A percentile compares a stretch with the other conserved stretches of the same genome.
Evolutionary conservation across 2,113 vertebrate genomes (phyloP).

Genomic region (Hippocampus comes): DNA sequence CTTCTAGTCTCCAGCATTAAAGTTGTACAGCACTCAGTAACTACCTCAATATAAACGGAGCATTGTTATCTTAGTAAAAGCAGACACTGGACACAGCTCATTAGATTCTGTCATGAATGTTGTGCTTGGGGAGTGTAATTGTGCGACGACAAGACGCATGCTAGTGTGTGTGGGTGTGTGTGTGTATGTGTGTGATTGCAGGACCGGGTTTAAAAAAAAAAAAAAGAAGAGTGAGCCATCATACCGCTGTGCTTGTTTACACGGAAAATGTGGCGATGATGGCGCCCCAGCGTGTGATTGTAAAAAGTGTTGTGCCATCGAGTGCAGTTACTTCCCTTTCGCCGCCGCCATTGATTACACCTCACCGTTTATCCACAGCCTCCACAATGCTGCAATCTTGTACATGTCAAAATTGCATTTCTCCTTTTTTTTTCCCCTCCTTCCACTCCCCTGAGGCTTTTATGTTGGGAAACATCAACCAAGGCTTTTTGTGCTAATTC

Average conservation of each 20-base stretch:
- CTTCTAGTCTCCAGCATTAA: not conserved
- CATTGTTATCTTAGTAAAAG: not conserved
- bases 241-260: slow-evolving; percentile 14
- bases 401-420: not conserved
- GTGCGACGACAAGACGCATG: not conserved
- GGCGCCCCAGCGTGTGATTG: slow-evolving; percentile 7
- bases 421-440: not conserved
- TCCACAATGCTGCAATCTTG: slow-evolving; percentile 7
- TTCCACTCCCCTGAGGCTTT: not conserved
- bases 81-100: not conserved
- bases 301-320: not conserved
- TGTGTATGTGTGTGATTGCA: not conserved
- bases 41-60: not conserved
- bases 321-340: slow-evolving; percentile 3
- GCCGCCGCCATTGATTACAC: slow-evolving; percentile 6
- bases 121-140: not conserved
- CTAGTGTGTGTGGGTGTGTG: not conserved
- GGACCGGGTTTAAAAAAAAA: not conserved
- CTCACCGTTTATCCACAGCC: not conserved
- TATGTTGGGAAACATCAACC: not conserved
- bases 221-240: not conserved
- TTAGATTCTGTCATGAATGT: not conserved
- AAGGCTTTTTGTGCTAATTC: not conserved
- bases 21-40: not conserved
- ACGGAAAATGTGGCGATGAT: slow-evolving; percentile 4